phyloP scores from a whole-genome alignment of 2,888 invertebrate species.

The Xestoiulus laeticollis region DNA sequence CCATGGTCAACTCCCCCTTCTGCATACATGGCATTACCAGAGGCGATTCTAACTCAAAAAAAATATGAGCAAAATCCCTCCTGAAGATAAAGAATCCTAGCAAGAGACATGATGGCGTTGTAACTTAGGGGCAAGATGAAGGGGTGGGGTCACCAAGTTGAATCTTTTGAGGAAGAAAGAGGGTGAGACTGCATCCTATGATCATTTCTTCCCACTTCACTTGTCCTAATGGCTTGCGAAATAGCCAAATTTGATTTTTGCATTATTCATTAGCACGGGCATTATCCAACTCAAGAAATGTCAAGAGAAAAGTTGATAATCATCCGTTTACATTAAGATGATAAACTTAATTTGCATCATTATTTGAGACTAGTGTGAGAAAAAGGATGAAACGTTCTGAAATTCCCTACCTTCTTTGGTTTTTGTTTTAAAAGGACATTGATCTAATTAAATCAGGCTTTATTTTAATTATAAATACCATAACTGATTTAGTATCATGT shows the following conservation, averaged over 20 bases:
- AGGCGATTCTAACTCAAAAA: not conserved
- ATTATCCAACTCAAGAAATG: not conserved
- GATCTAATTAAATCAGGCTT: not conserved
- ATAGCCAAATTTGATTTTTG: not conserved
- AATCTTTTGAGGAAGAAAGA: not conserved
- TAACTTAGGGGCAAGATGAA: not conserved
- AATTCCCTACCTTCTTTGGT: not conserved
- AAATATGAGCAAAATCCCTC: not conserved
- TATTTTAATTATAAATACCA: too few species aligned
- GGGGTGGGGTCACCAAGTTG: not conserved
- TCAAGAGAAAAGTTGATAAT: not conserved
- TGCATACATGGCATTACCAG: not conserved
- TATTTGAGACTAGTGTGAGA: not conserved
- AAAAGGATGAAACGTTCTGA: not conserved
- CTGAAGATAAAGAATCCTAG: not conserved
- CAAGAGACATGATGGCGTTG: not conserved
- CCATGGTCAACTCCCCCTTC: not conserved
- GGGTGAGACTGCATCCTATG: not conserved
- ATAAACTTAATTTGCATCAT: not conserved
- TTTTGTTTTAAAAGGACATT: too few species aligned
- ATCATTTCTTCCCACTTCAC: not conserved
- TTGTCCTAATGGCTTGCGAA: not conserved
- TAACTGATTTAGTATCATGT: too few species aligned
- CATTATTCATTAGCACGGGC: conserved; percentile 30
- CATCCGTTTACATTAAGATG: not conserved